These are phyloP conservation scores for Chlorodrepanis virens DNA, from an alignment of 2,113 vertebrate species.

Conservation along the genomic window DNA sequence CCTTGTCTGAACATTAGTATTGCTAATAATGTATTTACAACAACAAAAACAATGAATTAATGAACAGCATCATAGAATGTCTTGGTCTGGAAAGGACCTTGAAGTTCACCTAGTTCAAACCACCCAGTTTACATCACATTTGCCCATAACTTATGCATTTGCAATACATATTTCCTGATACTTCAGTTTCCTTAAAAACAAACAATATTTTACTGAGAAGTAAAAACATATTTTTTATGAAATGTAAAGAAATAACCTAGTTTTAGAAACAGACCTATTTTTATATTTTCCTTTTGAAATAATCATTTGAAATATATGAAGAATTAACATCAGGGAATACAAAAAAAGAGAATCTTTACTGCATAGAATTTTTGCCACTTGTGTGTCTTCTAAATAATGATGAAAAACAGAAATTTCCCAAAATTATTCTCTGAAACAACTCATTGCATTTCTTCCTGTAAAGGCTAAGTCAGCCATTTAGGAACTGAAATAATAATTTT, in stretches of 20 bases:
- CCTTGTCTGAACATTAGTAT: not conserved
- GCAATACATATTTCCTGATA: not conserved
- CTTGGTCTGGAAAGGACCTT: not conserved
- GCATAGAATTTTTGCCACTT: not conserved
- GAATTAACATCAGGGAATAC: not conserved
- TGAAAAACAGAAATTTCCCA: not conserved
- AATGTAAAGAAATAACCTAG: fast-evolving
- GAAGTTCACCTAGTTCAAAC: not conserved
- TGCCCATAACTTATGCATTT: not conserved
- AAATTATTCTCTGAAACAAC: not conserved
- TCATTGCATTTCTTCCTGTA: not conserved
- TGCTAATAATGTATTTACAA: not conserved
- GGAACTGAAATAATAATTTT: not conserved
- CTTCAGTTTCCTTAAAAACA: not conserved
- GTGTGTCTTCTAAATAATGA: not conserved
- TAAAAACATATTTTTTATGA: not conserved
- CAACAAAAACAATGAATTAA: not conserved
- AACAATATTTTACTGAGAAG: not conserved
- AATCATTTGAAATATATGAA: not conserved
- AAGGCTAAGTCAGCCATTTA: not conserved
- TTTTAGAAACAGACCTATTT: not conserved
- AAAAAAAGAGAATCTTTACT: not conserved
- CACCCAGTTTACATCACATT: not conserved
- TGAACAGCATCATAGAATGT: not conserved
- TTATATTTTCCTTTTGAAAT: not conserved